These are phyloP conservation scores for Caradrina clavipalpis DNA, from an alignment of 2,888 invertebrate genomes.

Conservation along the genomic window DNA sequence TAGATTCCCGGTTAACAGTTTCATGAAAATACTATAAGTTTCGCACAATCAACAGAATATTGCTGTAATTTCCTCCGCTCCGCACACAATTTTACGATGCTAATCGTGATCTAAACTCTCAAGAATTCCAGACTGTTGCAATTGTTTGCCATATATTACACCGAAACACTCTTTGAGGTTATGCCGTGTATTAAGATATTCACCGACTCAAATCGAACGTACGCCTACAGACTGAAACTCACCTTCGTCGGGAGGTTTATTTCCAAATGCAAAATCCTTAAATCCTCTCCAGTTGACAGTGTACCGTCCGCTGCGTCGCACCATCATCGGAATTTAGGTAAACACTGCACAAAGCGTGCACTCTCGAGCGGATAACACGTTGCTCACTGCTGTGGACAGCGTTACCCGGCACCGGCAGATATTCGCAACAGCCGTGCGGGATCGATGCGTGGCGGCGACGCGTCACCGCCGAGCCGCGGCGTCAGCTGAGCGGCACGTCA, in stretches of 20 bases:
- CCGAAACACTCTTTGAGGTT: conserved; percentile 73
- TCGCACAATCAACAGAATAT: conserved; percentile 20
- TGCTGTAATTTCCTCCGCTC: conserved; percentile 22
- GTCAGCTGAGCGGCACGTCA: conserved; percentile 87
- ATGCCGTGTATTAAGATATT: conserved; percentile 63
- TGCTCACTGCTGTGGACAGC: conserved; percentile 69
- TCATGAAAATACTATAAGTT: conserved; percentile 18
- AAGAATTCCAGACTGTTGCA: conserved; percentile 30
- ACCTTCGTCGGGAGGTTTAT: conserved; percentile 89
- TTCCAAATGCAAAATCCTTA: conserved; percentile 86
- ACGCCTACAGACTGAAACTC: conserved; percentile 65
- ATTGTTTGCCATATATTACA: conserved; percentile 34
- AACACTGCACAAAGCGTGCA: conserved; percentile 64
- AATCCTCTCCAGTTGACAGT: conserved; percentile 90
- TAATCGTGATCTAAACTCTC: conserved; percentile 27
- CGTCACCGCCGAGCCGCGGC: conserved; percentile 79
- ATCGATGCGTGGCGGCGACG: conserved; percentile 79
- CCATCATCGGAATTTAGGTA: conserved; percentile 82
- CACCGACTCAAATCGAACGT: conserved; percentile 58
- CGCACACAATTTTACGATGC: conserved; percentile 37
- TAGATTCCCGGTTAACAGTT: conserved; percentile 14
- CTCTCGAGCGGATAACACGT: conserved; percentile 64
- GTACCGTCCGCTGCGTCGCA: conserved; percentile 89
- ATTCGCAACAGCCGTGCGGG: conserved; percentile 74
- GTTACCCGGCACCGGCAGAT: conserved; percentile 72